Conservation (phyloP, 2,113 vertebrate genomes). For the Pituophis catenifer region DNA sequence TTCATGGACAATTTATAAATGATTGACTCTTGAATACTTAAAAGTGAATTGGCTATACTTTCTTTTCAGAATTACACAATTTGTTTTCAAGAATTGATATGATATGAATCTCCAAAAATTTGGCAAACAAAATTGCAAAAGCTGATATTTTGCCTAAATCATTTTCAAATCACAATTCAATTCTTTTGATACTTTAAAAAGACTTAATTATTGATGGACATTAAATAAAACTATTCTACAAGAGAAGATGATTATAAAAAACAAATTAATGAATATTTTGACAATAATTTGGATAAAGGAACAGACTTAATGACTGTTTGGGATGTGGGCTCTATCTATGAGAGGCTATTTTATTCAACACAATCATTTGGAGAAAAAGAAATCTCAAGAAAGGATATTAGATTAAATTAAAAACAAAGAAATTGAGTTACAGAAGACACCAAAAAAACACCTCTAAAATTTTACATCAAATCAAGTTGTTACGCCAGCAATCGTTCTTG, state of each 20-base stretch:
- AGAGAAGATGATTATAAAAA: not conserved
- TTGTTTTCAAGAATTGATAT: not conserved
- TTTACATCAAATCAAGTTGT: not conserved
- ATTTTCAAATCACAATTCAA: not conserved
- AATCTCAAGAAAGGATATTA: not conserved
- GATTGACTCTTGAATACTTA: not conserved
- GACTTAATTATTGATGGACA: not conserved
- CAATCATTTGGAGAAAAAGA: not conserved
- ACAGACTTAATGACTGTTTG: not conserved
- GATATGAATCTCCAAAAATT: not conserved
- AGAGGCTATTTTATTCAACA: not conserved
- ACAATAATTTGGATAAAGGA: not conserved
- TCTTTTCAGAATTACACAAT: not conserved
- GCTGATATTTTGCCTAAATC: not conserved
- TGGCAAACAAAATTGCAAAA: not conserved
- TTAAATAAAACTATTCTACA: not conserved
- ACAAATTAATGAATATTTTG: not conserved
- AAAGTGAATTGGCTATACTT: not conserved
- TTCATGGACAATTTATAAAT: not conserved
- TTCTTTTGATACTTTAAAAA: not conserved
- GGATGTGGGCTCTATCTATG: not conserved
- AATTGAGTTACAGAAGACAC: not conserved
- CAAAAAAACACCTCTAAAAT: not conserved
- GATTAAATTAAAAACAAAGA: not conserved
- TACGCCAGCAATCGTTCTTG: not conserved